Evolutionary conservation across 2,888 invertebrate species (phyloP).

Genomic region (Oscheius myriophilus): DNA sequence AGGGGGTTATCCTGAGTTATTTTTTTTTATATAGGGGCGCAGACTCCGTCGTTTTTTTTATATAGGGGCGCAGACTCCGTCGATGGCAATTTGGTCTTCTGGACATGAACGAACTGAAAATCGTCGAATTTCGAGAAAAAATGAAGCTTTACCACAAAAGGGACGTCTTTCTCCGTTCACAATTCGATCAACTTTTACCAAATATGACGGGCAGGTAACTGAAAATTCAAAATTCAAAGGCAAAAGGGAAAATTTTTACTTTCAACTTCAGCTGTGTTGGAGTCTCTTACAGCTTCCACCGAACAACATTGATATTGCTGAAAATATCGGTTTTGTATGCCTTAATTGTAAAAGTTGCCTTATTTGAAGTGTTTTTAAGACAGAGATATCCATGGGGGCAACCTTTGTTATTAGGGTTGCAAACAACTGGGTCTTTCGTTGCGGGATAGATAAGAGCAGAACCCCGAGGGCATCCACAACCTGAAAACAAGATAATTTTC

Average conservation of each 20-base stretch:
- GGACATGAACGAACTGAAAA: slow-evolving; percentile 40
- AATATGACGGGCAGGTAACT: slow-evolving; percentile 46
- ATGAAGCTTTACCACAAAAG: slow-evolving; percentile 11
- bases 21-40: slow-evolving; percentile 35
- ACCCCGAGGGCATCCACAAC: slow-evolving; percentile 49
- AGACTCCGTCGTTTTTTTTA: slow-evolving; percentile 38
- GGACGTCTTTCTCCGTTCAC: slow-evolving; percentile 38
- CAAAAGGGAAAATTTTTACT: neutral
- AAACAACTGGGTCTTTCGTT: slow-evolving; percentile 50
- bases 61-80: slow-evolving; percentile 41
- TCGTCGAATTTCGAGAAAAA: too few species aligned
- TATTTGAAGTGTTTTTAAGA: slow-evolving; percentile 36
- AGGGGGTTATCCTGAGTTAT: neutral
- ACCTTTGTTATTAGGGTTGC: slow-evolving; percentile 43
- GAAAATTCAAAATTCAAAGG: slow-evolving; percentile 5
- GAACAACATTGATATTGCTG: slow-evolving; percentile 51
- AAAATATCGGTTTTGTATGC: neutral
- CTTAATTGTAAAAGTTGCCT: neutral
- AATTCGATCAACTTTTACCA: slow-evolving; percentile 45
- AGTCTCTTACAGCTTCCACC: slow-evolving; percentile 32
- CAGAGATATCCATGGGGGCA: slow-evolving; percentile 50
- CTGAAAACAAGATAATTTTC: neutral
- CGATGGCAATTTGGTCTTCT: slow-evolving; percentile 24
- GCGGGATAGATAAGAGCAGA: slow-evolving; percentile 46
- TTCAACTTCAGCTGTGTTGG: slow-evolving; percentile 4